Conservation (phyloP, 2,888 invertebrate species). For the Synanthedon andrenaeformis region DNA sequence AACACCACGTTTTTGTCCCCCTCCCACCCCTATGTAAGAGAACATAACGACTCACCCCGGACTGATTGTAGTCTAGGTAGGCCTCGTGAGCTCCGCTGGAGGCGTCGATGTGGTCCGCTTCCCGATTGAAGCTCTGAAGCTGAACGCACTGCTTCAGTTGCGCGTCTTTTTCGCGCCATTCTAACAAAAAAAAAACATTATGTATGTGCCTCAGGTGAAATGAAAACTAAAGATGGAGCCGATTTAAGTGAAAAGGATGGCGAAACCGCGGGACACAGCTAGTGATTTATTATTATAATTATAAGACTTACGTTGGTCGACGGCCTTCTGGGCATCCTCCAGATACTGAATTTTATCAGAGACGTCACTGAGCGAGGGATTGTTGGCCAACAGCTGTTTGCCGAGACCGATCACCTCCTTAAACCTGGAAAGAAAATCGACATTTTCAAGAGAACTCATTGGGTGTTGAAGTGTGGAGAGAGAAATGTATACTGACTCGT, state of each 20-base stretch:
- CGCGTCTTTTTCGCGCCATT: conserved; percentile 87
- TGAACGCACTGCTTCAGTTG: conserved; percentile 90
- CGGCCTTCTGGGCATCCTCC: conserved; percentile 79
- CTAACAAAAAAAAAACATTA: conserved; percentile 19
- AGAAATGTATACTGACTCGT: conserved; percentile 74
- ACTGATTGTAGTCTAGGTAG: conserved; percentile 87
- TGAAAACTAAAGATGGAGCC: no score
- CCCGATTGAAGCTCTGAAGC: conserved; percentile 91
- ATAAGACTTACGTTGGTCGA: conserved; percentile 70
- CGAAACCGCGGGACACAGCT: no score
- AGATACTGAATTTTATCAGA: conserved; percentile 79
- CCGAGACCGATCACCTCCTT: conserved; percentile 85
- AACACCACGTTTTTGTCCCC: no score
- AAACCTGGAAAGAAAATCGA: conserved; percentile 60
- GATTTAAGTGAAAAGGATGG: no score
- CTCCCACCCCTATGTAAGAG: no score
- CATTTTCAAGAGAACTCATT: not conserved
- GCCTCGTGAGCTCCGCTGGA: conserved; percentile 94
- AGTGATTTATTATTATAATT: no score
- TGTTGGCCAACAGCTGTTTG: conserved; percentile 78
- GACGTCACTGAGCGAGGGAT: conserved; percentile 82
- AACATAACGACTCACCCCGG: conserved; percentile 87
- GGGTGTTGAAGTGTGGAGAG: no score
- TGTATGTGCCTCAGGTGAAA: no score
- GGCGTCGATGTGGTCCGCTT: conserved; percentile 97